Evolutionary conservation across 2,797 vertebrate genomes (phyloP), one percentile per base, ranked within the genome.

Genomic region (Cryptoblepharus egeriae): DNA sequence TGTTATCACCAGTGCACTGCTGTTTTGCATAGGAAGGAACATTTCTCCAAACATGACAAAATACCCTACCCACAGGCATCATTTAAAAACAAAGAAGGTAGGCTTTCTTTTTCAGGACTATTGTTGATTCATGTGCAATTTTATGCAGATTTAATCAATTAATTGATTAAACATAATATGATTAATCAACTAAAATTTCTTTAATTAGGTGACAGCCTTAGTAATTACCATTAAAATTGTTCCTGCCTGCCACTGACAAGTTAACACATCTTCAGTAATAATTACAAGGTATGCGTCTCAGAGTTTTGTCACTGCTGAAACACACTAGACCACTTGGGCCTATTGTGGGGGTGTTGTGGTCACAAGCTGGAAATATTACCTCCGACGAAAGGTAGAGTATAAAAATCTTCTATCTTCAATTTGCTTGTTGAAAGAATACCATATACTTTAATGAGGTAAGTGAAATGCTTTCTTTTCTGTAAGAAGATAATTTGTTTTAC

Each of bases 141-240:
- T 52, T 49, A 64, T 72, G 8, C 37, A 35, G n/a, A 77, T 52
- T 42, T 39, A 79, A 20, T 60, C 39, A 13, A 49, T 80, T 45
- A 72, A 63, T 65, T 45, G 42, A 61, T 69, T 28, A 69, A 26
- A 49, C 64, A 49, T 71, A 37, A 20, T 80, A 64, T 35, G 60
- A 49, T 80, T 20, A 72, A 64, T 73, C 30, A 52, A 28, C 55
- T 30, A 60, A 64, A 42, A 80, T 64, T 72, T 80, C 52, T 71
- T 63, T 80, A 73, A 80, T 28, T 45, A 80, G 30, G 42, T 64
- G 58, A 72, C 20, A 26, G 18, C 12, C 39, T n/a, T 80, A 69
- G 37, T 42, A 63, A 73, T 37, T 52, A 42, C 58, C 42, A 73
- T 80, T 64, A 80, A 52, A 70, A 64, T 63, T 64, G 58, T 24